Base-by-base conservation (phyloP, 2,113 vertebrate species). In the Engraulis encrasicolus region DNA sequence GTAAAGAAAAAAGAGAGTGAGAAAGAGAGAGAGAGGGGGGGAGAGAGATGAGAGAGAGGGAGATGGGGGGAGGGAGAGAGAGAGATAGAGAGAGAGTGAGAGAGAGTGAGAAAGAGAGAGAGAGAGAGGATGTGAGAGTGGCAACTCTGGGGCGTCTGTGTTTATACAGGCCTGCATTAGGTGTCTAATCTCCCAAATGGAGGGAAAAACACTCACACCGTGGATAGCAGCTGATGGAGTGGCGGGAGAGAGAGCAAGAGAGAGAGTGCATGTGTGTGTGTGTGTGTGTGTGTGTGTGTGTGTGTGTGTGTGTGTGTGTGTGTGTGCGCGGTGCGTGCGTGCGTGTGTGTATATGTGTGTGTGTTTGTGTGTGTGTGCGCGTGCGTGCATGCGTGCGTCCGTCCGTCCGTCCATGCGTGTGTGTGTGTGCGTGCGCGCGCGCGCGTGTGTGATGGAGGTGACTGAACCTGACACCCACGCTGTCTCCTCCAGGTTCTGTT, bases 401-500 rank as follows among this genome's bases (percentile, higher is more conserved):
- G n/a, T n/a, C n/a, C n/a, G n/a, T n/a, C n/a, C n/a, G n/a, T n/a
- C n/a, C n/a, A n/a, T 54, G 52, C 20, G 52, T 7, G 52, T 7
- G 12, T 54, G 52, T 54, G 52, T 54, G 52, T 54, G 52, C 6
- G 14, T 17, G 52, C 9, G 19, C 5, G 52, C n/a, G 52, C 2
- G 2, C 11, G 61, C 15, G 61, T 23, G 61, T 14, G 6, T 9
- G n/a, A 31, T 23, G n/a, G 61, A 14, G 27, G n/a, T 23, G 61
- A 19, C 0, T 71, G 61, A 71, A 71, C 61, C 27, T 23, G 15
- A 71, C 61, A 71, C 58, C 58, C 58, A 66, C 23, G 58, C 12
- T 27, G 27, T 71, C 61, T 71, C n/a, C n/a, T n/a, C 61, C 27
- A 34, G 61, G 27, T 71, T 71, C 81, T 81, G 37, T 61, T 81